phyloP scores from a whole-genome alignment of 2,113 vertebrate species.

The Abramis brama region DNA sequence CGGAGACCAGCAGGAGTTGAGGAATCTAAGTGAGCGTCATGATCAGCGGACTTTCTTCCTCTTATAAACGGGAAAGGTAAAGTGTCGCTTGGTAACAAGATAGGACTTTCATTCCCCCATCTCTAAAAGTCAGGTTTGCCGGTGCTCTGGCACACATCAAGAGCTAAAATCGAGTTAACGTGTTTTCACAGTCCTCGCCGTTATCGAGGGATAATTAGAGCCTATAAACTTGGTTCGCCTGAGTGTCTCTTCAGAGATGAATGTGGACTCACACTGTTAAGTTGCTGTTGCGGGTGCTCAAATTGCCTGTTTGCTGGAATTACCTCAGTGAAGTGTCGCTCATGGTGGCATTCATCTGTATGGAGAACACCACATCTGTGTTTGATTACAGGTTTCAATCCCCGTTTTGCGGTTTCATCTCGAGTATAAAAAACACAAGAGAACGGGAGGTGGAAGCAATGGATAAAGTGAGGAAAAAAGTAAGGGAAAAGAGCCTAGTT shows the following conservation, averaged over 20 bases:
- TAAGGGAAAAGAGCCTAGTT: slow-evolving; percentile 23
- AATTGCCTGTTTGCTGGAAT: slow-evolving; percentile 64
- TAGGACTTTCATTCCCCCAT: neutral
- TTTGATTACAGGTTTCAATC: slow-evolving; percentile 64
- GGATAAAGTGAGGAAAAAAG: neutral
- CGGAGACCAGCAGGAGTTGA: neutral
- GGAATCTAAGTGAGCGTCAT: neutral
- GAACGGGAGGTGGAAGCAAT: neutral
- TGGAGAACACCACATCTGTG: slow-evolving; percentile 51
- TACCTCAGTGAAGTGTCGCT: slow-evolving; percentile 50
- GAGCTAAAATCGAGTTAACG: slow-evolving; percentile 27
- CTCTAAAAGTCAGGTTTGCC: neutral
- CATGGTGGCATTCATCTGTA: slow-evolving; percentile 51
- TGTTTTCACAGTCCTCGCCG: slow-evolving; percentile 28
- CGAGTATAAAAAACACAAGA: neutral
- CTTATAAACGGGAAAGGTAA: neutral
- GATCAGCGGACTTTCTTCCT: slow-evolving; percentile 7
- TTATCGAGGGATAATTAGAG: slow-evolving; percentile 41
- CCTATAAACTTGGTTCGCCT: slow-evolving; percentile 24
- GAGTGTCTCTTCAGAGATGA: slow-evolving; percentile 42
- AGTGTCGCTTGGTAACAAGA: neutral
- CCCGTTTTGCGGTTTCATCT: slow-evolving; percentile 51
- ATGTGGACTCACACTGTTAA: slow-evolving; percentile 55
- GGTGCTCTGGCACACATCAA: neutral
- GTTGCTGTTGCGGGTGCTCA: slow-evolving; percentile 46